A percentile compares a stretch with the other conserved stretches of the same genome.
Conservation (phyloP, 1,140 invertebrate species). For the Drosophila tani region DNA sequence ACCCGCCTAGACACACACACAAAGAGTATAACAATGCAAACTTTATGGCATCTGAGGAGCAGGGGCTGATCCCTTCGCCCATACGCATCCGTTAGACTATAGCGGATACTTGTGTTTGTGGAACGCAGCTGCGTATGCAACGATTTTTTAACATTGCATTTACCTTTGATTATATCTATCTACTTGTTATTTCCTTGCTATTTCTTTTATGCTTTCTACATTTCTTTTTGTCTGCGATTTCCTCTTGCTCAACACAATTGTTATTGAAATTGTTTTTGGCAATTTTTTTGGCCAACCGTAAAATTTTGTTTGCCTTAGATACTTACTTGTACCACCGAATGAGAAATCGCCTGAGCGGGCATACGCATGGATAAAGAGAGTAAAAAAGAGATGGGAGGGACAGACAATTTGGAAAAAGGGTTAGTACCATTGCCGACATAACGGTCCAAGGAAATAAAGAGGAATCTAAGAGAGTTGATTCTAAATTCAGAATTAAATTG, state of each 20-base stretch:
- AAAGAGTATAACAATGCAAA: conserved; percentile 82
- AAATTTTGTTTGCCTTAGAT: conserved; percentile 74
- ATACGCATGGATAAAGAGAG: conserved; percentile 5
- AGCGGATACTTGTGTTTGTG: conserved; percentile 16
- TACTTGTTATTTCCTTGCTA: conserved; percentile 40
- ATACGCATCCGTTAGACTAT: conserved; percentile 34
- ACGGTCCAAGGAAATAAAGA: conserved; percentile 36
- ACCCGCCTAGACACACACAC: conserved; percentile 15
- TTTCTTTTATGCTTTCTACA: conserved; percentile 8
- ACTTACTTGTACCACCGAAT: conserved; percentile 95
- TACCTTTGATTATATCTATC: conserved; percentile 74
- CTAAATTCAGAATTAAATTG: conserved; percentile 56
- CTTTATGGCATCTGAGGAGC: conserved; percentile 60
- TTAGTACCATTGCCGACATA: conserved; percentile 55
- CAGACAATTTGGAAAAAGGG: conserved; percentile 56
- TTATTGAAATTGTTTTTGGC: conserved; percentile 82
- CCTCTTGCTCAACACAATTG: conserved; percentile 71
- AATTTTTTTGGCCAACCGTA: conserved; percentile 58
- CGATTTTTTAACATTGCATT: conserved; percentile 67
- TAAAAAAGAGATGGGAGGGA: conserved; percentile 17
- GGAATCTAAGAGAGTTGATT: conserved; percentile 30
- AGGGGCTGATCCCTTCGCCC: not conserved
- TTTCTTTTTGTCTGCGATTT: conserved; percentile 40
- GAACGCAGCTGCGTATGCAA: conserved; percentile 72
- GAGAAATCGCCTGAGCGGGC: conserved; percentile 89